A percentile compares a stretch with the other conserved stretches of the same genome.
These are phyloP conservation scores for Himalopsyche tibetana DNA, from an alignment of 2,888 invertebrate species.

Conservation along the genomic window DNA sequence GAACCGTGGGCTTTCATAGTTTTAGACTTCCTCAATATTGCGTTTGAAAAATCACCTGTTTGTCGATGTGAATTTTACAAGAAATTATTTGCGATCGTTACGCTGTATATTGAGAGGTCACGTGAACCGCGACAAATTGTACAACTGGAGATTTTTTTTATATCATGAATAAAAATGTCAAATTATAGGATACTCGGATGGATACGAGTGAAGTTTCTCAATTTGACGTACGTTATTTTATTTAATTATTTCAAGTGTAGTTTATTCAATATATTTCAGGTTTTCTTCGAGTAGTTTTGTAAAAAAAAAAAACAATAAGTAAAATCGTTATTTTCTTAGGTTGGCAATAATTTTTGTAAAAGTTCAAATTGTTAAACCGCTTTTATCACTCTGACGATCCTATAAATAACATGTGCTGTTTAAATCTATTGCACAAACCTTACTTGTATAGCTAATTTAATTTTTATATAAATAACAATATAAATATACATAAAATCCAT, in stretches of 20 bases:
- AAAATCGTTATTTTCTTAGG: neutral
- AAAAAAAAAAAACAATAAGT: no score
- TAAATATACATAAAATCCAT: constrained; percentile 56
- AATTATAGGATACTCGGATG: constrained; percentile 37
- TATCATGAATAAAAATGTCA: constrained; percentile 40
- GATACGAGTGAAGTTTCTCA: constrained; percentile 17
- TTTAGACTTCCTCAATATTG: constrained; percentile 25
- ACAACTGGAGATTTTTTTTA: constrained; percentile 39
- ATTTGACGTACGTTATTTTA: neutral
- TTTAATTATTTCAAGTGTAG: neutral
- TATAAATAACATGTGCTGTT: constrained; percentile 46
- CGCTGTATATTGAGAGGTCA: constrained; percentile 33
- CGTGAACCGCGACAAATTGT: neutral
- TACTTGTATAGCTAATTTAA: constrained; percentile 64
- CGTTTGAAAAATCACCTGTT: constrained; percentile 27
- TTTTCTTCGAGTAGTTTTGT: no score
- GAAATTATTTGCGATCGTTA: constrained; percentile 32
- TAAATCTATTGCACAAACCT: constrained; percentile 62
- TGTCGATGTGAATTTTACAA: constrained; percentile 38
- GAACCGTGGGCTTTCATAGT: constrained; percentile 35
- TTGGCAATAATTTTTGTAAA: constrained; percentile 1
- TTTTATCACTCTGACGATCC: constrained; percentile 42
- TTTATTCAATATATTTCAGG: no score
- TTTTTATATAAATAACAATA: constrained; percentile 59
- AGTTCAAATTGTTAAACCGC: neutral